Percentiles rank a stretch among this genome's conserved stretches.
These are phyloP conservation scores for Bombycilla garrulus DNA, from an alignment of 2,113 vertebrate species.

Conservation along the genomic window DNA sequence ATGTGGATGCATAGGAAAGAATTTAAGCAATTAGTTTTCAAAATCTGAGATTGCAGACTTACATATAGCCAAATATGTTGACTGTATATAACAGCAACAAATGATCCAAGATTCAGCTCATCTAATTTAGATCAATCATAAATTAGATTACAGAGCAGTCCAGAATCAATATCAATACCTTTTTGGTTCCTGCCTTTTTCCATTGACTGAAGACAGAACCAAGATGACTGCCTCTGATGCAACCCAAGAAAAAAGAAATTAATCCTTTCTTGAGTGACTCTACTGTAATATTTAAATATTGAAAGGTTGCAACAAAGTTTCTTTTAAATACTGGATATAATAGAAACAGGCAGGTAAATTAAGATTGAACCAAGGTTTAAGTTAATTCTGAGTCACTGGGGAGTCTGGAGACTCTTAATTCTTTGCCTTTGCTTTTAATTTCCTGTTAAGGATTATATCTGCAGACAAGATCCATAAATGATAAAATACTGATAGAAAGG, in stretches of 20 bases:
- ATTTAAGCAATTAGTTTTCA: background rate
- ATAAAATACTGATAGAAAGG: background rate
- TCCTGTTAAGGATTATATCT: background rate
- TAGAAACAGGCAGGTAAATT: background rate
- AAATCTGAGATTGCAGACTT: background rate
- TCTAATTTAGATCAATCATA: background rate
- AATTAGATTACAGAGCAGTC: background rate
- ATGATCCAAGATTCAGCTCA: background rate
- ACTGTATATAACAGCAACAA: background rate
- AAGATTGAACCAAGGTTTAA: background rate
- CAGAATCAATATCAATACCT: background rate
- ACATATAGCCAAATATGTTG: background rate
- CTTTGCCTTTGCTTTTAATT: constrained; percentile 10
- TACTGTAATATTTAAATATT: background rate
- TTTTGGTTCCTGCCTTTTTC: background rate
- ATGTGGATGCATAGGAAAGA: background rate
- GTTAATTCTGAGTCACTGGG: background rate
- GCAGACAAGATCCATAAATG: background rate
- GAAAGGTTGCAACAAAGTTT: background rate
- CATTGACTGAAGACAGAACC: background rate
- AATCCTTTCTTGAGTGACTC: background rate
- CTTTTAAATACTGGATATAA: background rate
- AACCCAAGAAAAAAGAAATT: background rate
- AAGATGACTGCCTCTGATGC: background rate
- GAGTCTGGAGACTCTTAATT: background rate